Evolutionary conservation across 2,797 vertebrate species (phyloP).

Genomic region (Crypturellus tataupa): DNA sequence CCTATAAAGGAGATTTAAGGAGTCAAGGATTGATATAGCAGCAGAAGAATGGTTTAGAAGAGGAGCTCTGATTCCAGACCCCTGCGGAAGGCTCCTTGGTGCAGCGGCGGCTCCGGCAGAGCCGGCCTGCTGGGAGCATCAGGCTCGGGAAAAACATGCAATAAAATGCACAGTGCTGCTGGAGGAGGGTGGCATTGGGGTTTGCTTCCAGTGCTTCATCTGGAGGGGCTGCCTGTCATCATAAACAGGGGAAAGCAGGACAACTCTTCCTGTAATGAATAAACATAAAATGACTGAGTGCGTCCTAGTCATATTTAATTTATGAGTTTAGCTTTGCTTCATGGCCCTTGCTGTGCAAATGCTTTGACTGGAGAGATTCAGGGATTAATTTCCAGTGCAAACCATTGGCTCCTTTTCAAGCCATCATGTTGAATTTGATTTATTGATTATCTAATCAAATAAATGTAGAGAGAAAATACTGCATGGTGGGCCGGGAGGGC

Average conservation of each 20-base stretch:
- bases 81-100: background rate
- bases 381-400: constrained; percentile 54
- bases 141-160: background rate
- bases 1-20: background rate
- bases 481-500: background rate
- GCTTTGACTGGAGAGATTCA: constrained; percentile 41
- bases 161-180: background rate
- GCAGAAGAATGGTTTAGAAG: background rate
- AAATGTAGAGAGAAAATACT: background rate
- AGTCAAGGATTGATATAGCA: background rate
- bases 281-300: constrained; percentile 59
- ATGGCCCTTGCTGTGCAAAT: constrained; percentile 41
- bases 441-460: constrained; percentile 58
- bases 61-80: no score
- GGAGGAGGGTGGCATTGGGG: background rate
- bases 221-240: constrained; percentile 37
- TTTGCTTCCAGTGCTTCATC: background rate
- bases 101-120: background rate
- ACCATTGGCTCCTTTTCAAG: constrained; percentile 32
- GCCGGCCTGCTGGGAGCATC: constrained; percentile 18
- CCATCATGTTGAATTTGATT: constrained; percentile 41
- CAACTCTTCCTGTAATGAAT: constrained; percentile 67
- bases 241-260: constrained; percentile 35
- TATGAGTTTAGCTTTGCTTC: constrained; percentile 71
- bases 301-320: constrained; percentile 71